A percentile compares a stretch with the other conserved stretches of the same genome.
phyloP scores from a whole-genome alignment of 2,888 invertebrate species.

The Aspidapion aeneum region DNA sequence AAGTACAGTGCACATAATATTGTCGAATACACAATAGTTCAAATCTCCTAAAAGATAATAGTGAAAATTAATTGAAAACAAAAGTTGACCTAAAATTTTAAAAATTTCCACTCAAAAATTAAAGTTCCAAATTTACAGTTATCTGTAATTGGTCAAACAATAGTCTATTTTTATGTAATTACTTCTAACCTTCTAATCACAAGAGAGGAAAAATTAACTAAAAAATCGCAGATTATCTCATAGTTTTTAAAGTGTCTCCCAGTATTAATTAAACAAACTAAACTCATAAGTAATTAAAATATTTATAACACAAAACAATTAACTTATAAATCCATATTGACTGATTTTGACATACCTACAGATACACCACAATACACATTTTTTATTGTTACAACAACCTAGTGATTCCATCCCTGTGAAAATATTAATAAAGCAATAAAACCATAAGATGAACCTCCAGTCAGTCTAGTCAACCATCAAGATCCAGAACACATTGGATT shows the following conservation, averaged over 20 bases:
- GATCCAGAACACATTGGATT: neutral
- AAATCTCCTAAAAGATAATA: neutral
- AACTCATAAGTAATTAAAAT: neutral
- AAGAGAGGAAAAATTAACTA: neutral
- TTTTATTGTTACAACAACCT: neutral
- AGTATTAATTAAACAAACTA: neutral
- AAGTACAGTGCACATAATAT: no score
- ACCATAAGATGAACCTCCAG: neutral
- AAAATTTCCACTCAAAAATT: neutral
- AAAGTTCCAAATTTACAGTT: slow-evolving; percentile 11
- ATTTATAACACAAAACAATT: neutral
- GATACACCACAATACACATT: neutral
- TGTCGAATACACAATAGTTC: no score
- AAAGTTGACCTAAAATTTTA: neutral
- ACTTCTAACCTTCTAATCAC: slow-evolving; percentile 3
- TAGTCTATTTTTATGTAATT: slow-evolving; percentile 18
- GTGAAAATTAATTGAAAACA: no score
- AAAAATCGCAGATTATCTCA: neutral
- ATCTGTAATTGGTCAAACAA: slow-evolving; percentile 10
- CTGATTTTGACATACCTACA: slow-evolving; percentile 2
- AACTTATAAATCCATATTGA: neutral
- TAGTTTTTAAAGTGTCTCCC: neutral
- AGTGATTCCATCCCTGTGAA: neutral
- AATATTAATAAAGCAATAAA: neutral
- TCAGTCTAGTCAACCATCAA: neutral